These are phyloP conservation scores for Geopemphigus sp. DNA, from an alignment of 1,140 invertebrate species.

Conservation along the genomic window DNA sequence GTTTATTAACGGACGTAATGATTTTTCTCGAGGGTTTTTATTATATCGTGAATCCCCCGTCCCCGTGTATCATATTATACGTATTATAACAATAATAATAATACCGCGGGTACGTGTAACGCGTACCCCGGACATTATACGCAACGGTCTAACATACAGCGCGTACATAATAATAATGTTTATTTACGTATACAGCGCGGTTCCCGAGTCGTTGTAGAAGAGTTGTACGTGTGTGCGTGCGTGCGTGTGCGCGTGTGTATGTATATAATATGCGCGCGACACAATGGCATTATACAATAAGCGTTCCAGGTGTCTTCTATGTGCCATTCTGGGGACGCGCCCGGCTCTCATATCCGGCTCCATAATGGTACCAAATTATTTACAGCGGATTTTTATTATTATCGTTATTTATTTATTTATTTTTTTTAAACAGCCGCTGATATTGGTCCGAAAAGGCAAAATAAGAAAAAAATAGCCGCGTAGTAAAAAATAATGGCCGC, in stretches of 20 bases:
- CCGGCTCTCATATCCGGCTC: conserved; percentile 36
- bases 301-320: conserved; percentile 48
- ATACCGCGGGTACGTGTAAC: not conserved
- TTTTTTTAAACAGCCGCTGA: conserved; percentile 45
- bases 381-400: conserved; percentile 44
- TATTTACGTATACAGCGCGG: conserved; percentile 23
- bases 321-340: conserved; percentile 42
- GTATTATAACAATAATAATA: not conserved
- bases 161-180: not conserved
- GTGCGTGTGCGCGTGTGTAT: too few species aligned
- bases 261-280: not conserved
- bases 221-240: conserved; percentile 7
- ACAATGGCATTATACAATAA: conserved; percentile 41
- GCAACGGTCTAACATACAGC: conserved; percentile 11
- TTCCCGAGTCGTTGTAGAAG: conserved; percentile 28
- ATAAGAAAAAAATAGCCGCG: not conserved
- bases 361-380: conserved; percentile 42
- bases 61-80: not conserved
- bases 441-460: conserved; percentile 23
- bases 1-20: conserved; percentile 37
- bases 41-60: conserved; percentile 26
- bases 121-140: conserved; percentile 9
- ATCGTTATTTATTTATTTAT: conserved; percentile 23
- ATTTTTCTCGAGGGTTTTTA: conserved; percentile 42
- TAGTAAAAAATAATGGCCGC: conserved; percentile 36